Evolutionary conservation across 2,113 vertebrate genomes (phyloP), one percentile per base, ranked within the genome.

Genomic region (Thryonomys swinderianus): DNA sequence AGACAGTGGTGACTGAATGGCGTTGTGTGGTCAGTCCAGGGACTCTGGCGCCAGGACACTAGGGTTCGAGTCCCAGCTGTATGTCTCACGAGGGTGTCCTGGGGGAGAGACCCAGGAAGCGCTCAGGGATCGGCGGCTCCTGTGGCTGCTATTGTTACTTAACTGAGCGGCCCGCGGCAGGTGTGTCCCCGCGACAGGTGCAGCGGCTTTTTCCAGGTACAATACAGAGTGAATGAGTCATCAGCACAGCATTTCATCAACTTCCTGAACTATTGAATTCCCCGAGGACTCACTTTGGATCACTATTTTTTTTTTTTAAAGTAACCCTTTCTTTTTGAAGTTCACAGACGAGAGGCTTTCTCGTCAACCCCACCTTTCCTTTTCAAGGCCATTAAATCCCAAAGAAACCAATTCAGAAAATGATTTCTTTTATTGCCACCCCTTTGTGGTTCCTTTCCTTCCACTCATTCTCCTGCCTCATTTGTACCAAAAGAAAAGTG

Each of bases 181-280:
- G 95, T 97, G 93, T 18, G 57, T 80, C 83, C 59, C 62, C 11
- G 13, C 42, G 14, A 37, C 94, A 93, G 96, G 93, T 95, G 96
- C 84, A 85, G 14, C 84, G 21, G 18, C 61, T 66, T 82, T 95
- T 85, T 69, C 76, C 74, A 84, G 89, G 48, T 86, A 94, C 90
- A 74, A 53, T 34, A 48, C 73, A 9, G 40, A 42, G 11, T 67
- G 62, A 95, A 78, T 97, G 95, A 97, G 76, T 97, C 97, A 96
- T 71, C 37, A 64, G 45, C 71, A 92, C 91, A 93, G 67, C 8
- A 64, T 85, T 79, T 95, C 95, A n/a, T n/a, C 97, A 96, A 88
- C 97, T 97, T 97, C 96, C 97, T 96, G 93, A 81, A 95, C 76
- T 82, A 85, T 88, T 94, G 88, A 97, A 93, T 96, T 96, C 86